phyloP scores from a whole-genome alignment of 2,113 vertebrate species.

The Archocentrus centrarchus region DNA sequence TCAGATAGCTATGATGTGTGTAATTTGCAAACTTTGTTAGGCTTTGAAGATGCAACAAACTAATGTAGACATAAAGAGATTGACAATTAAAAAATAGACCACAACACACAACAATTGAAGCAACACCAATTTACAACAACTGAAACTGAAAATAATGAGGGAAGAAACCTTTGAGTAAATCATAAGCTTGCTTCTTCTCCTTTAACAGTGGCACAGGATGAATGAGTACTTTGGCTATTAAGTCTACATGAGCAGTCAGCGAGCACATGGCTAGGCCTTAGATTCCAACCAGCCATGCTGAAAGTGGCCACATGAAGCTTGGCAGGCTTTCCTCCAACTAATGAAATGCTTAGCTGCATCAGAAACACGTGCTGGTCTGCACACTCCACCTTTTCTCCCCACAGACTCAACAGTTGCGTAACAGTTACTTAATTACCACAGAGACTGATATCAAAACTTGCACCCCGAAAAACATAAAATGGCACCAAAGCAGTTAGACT shows the following conservation, averaged over 20 bases:
- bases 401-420: constrained; percentile 32
- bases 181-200: not conserved
- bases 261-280: constrained; percentile 17
- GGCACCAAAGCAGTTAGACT: not conserved
- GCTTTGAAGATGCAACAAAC: no score
- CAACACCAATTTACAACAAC: no score
- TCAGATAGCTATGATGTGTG: not conserved
- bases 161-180: not conserved
- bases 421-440: constrained; percentile 30
- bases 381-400: constrained; percentile 10
- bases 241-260: constrained; percentile 38
- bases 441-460: not conserved
- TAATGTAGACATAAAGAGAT: no score
- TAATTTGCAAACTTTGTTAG: no score
- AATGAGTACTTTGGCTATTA: constrained; percentile 9
- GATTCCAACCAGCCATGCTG: constrained; percentile 34
- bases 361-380: constrained; percentile 39
- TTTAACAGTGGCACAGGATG: constrained; percentile 23
- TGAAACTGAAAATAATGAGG: not conserved
- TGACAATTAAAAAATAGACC: no score
- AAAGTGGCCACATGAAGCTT: constrained; percentile 34
- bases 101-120: no score
- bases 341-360: constrained; percentile 41
- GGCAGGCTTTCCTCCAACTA: constrained; percentile 15
- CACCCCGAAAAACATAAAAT: not conserved